phyloP scores from a whole-genome alignment of 2,113 vertebrate genomes.

The Strigops habroptila region DNA sequence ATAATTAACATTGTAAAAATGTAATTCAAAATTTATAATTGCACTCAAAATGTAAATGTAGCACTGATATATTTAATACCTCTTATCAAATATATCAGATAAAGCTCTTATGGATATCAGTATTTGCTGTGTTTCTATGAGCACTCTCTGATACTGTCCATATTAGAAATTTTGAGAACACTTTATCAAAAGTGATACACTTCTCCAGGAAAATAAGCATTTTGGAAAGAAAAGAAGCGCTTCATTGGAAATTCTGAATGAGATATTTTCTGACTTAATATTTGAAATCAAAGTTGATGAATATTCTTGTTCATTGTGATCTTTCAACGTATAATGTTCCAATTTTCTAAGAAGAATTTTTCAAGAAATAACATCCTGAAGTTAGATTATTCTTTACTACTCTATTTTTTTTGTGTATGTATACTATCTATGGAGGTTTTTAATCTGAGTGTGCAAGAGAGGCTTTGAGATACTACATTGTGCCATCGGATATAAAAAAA shows the following conservation, averaged over 20 bases:
- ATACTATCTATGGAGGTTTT: neutral
- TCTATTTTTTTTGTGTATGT: neutral
- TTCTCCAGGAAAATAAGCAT: neutral
- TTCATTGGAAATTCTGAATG: neutral
- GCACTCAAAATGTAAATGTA: neutral
- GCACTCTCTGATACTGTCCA: neutral
- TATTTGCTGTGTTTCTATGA: neutral
- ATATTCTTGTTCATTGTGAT: neutral
- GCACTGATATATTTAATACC: neutral
- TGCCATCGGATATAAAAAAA: neutral
- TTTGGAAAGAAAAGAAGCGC: neutral
- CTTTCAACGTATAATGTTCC: neutral
- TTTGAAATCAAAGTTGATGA: neutral
- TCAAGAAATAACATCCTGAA: neutral
- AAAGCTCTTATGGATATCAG: neutral
- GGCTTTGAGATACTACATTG: neutral
- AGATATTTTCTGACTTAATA: neutral
- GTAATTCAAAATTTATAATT: neutral
- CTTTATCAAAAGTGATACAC: neutral
- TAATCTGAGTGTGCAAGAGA: neutral
- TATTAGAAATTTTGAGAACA: neutral
- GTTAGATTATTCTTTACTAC: neutral
- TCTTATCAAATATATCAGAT: no score
- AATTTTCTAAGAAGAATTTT: neutral
- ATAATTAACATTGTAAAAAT: neutral